These are phyloP conservation scores for Ptilorrhoa leucosticta DNA, from an alignment of 2,113 vertebrate genomes.

Conservation along the genomic window DNA sequence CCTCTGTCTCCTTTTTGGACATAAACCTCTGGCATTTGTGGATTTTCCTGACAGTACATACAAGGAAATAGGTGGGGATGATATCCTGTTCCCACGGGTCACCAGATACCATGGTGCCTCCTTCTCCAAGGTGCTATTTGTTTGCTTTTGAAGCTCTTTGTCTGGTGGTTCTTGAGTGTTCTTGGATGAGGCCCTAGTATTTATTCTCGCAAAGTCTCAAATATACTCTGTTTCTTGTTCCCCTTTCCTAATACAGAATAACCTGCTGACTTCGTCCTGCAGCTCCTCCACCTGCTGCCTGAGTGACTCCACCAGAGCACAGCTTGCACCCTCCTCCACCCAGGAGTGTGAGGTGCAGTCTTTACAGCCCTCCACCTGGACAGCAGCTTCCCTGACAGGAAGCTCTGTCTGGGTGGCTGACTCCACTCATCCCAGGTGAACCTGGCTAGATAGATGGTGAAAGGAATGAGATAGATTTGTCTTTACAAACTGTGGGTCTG, in stretches of 20 bases:
- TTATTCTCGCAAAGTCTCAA: neutral
- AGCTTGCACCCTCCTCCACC: neutral
- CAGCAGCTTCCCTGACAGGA: neutral
- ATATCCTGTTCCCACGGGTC: neutral
- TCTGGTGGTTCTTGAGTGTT: neutral
- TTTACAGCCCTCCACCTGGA: neutral
- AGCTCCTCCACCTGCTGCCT: neutral
- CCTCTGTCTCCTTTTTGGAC: neutral
- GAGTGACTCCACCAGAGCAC: neutral
- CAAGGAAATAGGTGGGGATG: neutral
- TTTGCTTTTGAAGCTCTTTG: neutral
- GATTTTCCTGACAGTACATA: neutral
- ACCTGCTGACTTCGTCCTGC: neutral
- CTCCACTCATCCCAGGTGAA: neutral
- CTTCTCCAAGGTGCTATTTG: neutral
- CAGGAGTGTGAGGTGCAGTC: neutral
- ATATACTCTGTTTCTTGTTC: neutral
- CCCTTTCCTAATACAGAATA: neutral
- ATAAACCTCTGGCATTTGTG: neutral
- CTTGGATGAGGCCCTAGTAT: neutral
- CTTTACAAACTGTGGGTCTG: too few species aligned
- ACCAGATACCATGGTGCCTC: neutral
- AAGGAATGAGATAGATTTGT: too few species aligned
- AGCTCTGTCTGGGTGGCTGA: neutral
- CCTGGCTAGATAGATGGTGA: neutral